Evolutionary conservation across 37 sponge, comb jelly and placozoan genomes (phyloP).

Genomic region (Theonella swinhoei): DNA sequence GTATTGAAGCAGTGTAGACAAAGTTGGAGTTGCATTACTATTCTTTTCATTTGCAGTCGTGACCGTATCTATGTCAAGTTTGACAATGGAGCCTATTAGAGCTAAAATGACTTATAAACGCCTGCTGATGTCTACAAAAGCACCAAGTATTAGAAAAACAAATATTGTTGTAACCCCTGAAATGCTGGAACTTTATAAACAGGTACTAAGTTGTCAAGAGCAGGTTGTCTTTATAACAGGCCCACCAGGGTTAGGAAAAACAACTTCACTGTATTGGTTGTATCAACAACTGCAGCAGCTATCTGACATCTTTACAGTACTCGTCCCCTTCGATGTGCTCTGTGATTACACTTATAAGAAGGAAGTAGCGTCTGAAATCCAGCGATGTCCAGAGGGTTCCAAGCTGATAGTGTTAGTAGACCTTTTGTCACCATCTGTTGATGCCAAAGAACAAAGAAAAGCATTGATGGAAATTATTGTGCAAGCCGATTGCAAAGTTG

Average conservation of each 20-base stretch:
- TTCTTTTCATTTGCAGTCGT: no score
- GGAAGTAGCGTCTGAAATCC: not conserved
- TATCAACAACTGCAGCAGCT: not conserved
- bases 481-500: not conserved
- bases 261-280: not conserved
- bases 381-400: not conserved
- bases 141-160: not conserved
- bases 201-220: not conserved
- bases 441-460: not conserved
- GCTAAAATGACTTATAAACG: not conserved
- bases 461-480: not conserved
- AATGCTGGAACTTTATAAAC: not conserved
- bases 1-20: no score
- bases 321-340: not conserved
- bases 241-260: not conserved
- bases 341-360: not conserved
- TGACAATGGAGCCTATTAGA: no score
- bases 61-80: no score
- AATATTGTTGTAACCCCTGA: not conserved
- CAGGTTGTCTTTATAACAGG: conserved; percentile 23
- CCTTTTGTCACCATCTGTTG: not conserved
- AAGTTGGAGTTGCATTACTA: no score
- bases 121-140: not conserved
- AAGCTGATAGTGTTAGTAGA: not conserved
- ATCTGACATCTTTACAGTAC: not conserved